A percentile compares a stretch with the other conserved stretches of the same genome.
These are phyloP conservation scores for Psephotus haematonotus DNA, from an alignment of 2,113 vertebrate genomes.

Conservation along the genomic window DNA sequence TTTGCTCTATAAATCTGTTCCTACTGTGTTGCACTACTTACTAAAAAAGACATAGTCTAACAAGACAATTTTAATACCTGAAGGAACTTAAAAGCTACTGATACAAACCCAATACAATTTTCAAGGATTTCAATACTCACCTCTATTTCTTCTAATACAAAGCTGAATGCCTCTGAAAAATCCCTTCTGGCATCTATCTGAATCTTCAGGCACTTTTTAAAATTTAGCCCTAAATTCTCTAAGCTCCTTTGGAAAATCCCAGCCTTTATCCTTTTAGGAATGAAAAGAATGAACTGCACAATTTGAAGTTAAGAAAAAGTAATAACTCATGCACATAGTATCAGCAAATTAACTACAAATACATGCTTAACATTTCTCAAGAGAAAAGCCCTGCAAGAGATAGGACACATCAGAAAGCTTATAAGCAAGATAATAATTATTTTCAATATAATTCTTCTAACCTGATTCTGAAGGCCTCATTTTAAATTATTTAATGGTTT, in stretches of 20 bases:
- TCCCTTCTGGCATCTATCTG: slow-evolving; percentile 24
- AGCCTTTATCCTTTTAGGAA: slow-evolving; percentile 55
- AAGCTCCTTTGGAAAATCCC: slow-evolving; percentile 67
- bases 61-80: slow-evolving; percentile 36
- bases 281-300: slow-evolving; percentile 53
- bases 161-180: slow-evolving; percentile 36
- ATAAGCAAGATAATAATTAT: slow-evolving; percentile 70
- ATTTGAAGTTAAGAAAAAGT: slow-evolving; percentile 63
- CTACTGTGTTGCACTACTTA: not conserved
- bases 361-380: slow-evolving; percentile 69
- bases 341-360: slow-evolving; percentile 76
- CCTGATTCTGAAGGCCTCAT: slow-evolving; percentile 61
- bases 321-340: slow-evolving; percentile 52
- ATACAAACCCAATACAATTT: slow-evolving; percentile 3
- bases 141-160: slow-evolving; percentile 42
- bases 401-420: slow-evolving; percentile 62
- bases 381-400: slow-evolving; percentile 66
- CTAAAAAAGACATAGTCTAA: not conserved
- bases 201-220: slow-evolving; percentile 52
- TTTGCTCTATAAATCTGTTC: not conserved
- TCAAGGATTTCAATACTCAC: slow-evolving; percentile 24
- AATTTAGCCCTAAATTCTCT: slow-evolving; percentile 59
- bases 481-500: slow-evolving; percentile 70
- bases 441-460: slow-evolving; percentile 69
- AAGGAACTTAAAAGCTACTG: slow-evolving; percentile 12